phyloP scores from a whole-genome alignment of 2,113 vertebrate species.

The Istiophorus platypterus region DNA sequence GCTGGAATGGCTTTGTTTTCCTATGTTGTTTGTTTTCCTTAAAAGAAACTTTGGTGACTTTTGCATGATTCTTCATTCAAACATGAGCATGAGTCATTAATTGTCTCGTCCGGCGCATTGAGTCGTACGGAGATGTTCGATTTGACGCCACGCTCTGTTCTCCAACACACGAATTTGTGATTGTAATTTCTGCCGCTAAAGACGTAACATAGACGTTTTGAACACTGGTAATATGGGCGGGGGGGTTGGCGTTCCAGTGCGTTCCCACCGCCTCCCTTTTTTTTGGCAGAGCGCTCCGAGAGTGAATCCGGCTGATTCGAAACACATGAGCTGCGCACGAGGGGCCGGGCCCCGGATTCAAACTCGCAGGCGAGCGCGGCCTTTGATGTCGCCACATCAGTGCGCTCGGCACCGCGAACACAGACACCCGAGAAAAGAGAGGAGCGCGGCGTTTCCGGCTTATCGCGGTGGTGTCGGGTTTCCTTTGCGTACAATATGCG shows the following conservation, averaged over 20 bases:
- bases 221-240: not conserved
- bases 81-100: not conserved
- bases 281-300: slow-evolving; percentile 43
- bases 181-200: not conserved
- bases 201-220: not conserved
- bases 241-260: not conserved
- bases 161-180: not conserved
- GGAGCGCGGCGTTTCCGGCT: slow-evolving; percentile 65
- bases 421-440: slow-evolving; percentile 48
- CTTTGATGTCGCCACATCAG: slow-evolving; percentile 69
- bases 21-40: not conserved
- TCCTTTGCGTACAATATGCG: slow-evolving; percentile 38
- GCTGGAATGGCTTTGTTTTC: not conserved
- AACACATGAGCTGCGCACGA: slow-evolving; percentile 64
- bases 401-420: slow-evolving; percentile 50
- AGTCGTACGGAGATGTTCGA: not conserved
- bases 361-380: slow-evolving; percentile 37
- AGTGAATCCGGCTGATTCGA: slow-evolving; percentile 62
- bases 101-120: not conserved
- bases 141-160: not conserved
- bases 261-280: slow-evolving; percentile 31
- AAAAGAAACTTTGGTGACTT: not conserved
- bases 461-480: slow-evolving; percentile 70
- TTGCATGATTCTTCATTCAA: not conserved
- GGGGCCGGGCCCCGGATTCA: slow-evolving; percentile 28